These are phyloP conservation scores for Pseudomugil gertrudae DNA, from an alignment of 2,797 vertebrate genomes.

Conservation along the genomic window DNA sequence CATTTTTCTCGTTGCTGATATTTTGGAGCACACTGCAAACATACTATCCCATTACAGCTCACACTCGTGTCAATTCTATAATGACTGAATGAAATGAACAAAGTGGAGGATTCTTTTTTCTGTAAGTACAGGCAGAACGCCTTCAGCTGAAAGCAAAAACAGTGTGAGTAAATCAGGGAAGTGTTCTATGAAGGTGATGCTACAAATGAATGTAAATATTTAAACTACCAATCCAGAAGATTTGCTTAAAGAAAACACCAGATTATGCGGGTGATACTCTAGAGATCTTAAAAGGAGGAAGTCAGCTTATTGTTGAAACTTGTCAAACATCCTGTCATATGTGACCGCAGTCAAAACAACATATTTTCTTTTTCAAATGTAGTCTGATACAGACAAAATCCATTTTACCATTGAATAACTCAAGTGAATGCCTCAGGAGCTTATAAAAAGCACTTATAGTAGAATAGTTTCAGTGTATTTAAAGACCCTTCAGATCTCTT, in stretches of 20 bases:
- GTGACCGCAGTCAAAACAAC: conserved; percentile 22
- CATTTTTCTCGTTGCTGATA: neutral
- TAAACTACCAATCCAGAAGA: neutral
- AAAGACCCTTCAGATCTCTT: conserved; percentile 36
- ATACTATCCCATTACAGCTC: conserved; percentile 21
- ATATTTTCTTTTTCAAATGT: neutral
- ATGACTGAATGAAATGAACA: conserved; percentile 15
- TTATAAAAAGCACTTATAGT: conserved; percentile 36
- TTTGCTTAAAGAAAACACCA: conserved; percentile 1
- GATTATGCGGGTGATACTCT: neutral
- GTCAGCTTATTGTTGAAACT: conserved; percentile 24
- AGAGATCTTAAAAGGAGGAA: conserved; percentile 25
- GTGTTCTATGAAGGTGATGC: neutral
- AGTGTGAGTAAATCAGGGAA: conserved; percentile 1
- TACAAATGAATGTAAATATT: neutral
- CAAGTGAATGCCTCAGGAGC: conserved; percentile 21
- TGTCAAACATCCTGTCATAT: conserved; percentile 52
- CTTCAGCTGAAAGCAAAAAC: neutral
- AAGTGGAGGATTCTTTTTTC: conserved; percentile 5
- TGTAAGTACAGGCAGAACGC: neutral
- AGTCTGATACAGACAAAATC: neutral
- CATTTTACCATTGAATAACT: conserved; percentile 3
- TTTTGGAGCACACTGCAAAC: conserved; percentile 8
- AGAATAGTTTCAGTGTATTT: conserved; percentile 38
- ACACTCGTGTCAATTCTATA: conserved; percentile 44